Evolutionary conservation across 2,113 vertebrate genomes (phyloP).

Genomic region (Tiliqua scincoides): DNA sequence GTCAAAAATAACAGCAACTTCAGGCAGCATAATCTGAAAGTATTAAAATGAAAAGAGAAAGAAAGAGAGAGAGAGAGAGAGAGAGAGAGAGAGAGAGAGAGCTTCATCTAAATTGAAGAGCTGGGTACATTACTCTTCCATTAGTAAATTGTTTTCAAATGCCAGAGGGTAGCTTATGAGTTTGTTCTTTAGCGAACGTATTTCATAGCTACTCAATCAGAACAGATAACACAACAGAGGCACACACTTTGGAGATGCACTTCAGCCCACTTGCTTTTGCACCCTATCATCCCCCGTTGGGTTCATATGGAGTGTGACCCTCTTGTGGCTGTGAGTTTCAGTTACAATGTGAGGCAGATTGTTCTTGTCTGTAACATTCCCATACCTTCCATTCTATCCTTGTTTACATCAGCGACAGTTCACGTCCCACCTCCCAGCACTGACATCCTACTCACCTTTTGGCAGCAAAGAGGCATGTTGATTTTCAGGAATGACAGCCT

Average conservation of each 20-base stretch:
- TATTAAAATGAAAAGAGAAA: neutral
- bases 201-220: constrained; percentile 33
- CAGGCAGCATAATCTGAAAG: neutral
- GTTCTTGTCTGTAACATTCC: constrained; percentile 30
- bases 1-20: constrained; percentile 19
- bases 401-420: constrained; percentile 4
- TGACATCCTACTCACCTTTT: neutral
- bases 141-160: constrained; percentile 22
- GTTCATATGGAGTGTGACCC: constrained; percentile 41
- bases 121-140: neutral
- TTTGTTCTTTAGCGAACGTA: constrained; percentile 38
- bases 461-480: neutral
- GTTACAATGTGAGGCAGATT: constrained; percentile 40
- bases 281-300: fast-evolving
- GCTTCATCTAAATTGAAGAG: neutral
- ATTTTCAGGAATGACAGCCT: neutral
- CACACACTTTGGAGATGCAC: constrained; percentile 19
- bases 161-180: neutral
- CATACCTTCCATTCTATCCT: neutral
- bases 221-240: neutral
- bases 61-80: too few relatives aligned
- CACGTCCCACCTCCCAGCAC: neutral
- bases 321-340: constrained; percentile 8
- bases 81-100: neutral
- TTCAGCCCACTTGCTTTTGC: constrained; percentile 33